Evolutionary conservation across 2,797 vertebrate species (phyloP).

Genomic region (Sebastes flavidus): DNA sequence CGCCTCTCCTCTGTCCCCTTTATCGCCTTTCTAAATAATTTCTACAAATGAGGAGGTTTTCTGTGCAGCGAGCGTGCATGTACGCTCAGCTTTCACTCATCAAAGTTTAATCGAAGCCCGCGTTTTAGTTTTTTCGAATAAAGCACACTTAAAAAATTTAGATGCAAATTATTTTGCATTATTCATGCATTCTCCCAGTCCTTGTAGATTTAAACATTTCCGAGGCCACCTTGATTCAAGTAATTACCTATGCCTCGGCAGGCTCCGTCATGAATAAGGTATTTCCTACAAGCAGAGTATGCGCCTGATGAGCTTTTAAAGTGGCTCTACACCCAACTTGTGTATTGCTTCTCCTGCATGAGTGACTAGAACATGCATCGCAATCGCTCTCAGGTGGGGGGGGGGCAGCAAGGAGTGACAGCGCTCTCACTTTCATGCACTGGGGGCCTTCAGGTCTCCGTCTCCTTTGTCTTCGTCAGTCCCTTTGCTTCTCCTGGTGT

Average conservation of each 20-base stretch:
- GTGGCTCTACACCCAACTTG: slow-evolving; percentile 95
- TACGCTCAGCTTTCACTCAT: slow-evolving; percentile 94
- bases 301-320: slow-evolving; percentile 99
- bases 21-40: slow-evolving; percentile 94
- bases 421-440: slow-evolving; percentile 70
- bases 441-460: slow-evolving; percentile 32
- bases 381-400: slow-evolving; percentile 95
- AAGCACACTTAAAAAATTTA: slow-evolving; percentile 99
- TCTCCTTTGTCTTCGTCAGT: slow-evolving; percentile 42
- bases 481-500: slow-evolving; percentile 12
- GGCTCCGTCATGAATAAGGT: slow-evolving; percentile 99
- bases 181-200: slow-evolving; percentile 95
- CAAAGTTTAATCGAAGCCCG: slow-evolving; percentile 98
- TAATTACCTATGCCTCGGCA: slow-evolving; percentile 98
- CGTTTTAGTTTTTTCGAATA: slow-evolving; percentile 97
- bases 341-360: slow-evolving; percentile 96
- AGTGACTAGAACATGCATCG: slow-evolving; percentile 89
- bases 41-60: slow-evolving; percentile 87
- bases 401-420: slow-evolving; percentile 78
- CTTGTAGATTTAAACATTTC: slow-evolving; percentile 99
- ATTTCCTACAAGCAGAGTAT: slow-evolving; percentile 97
- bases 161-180: slow-evolving; percentile 99
- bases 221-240: slow-evolving; percentile 99
- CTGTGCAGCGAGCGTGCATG: slow-evolving; percentile 43
- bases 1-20: slow-evolving; percentile 77